Evolutionary conservation across 2,888 invertebrate genomes (phyloP).

Genomic region (Malacosoma neustria): DNA sequence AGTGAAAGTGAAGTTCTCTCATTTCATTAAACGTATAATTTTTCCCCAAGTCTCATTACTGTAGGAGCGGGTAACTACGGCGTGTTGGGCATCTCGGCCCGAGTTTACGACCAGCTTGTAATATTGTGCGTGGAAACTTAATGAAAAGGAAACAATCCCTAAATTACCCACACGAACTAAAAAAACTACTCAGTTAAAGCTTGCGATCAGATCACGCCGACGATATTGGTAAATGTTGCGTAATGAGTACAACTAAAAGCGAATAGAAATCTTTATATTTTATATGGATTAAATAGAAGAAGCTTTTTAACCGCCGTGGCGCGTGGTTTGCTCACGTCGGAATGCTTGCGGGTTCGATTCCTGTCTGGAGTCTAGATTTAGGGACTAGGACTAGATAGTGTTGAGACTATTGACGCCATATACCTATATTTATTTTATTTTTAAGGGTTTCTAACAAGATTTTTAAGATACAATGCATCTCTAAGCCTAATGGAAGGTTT

Average conservation of each 20-base stretch:
- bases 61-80: constrained; percentile 26
- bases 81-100: constrained; percentile 36
- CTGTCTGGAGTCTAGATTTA: too few species aligned
- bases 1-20: constrained; percentile 30
- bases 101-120: constrained; percentile 55
- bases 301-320: too few species aligned
- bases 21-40: constrained; percentile 58
- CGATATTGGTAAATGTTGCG: background rate
- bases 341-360: too few species aligned
- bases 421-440: too few species aligned
- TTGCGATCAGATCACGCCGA: constrained; percentile 1
- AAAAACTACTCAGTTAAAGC: constrained; percentile 22
- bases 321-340: too few species aligned
- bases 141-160: constrained; percentile 56
- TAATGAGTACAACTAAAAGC: background rate
- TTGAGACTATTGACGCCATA: too few species aligned
- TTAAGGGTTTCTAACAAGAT: too few species aligned
- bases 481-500: too few species aligned
- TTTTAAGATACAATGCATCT: too few species aligned
- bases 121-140: constrained; percentile 66
- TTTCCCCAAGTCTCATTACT: constrained; percentile 53
- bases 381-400: too few species aligned
- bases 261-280: background rate
- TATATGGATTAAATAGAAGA: too few species aligned
- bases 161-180: constrained; percentile 33